These are phyloP conservation scores for Chalcosyrphus nemorum DNA, from an alignment of 2,888 invertebrate species.

Conservation along the genomic window DNA sequence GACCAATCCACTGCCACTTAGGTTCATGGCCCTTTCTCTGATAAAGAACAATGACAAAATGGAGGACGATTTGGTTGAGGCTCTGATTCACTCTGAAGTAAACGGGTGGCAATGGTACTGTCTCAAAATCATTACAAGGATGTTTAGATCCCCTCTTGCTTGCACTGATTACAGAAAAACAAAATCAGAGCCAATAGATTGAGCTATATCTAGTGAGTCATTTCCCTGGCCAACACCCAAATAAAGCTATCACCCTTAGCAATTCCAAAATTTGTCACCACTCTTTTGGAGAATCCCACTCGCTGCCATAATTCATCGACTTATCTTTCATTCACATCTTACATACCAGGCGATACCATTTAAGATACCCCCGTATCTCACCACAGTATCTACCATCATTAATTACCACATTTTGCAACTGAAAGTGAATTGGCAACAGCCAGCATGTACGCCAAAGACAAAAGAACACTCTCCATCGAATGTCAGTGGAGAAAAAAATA, in stretches of 20 bases:
- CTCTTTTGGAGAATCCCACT: neutral
- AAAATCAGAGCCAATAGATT: no score
- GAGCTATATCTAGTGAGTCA: neutral
- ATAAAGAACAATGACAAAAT: no score
- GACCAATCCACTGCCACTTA: no score
- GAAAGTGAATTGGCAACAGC: constrained; percentile 36
- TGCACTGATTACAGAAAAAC: no score
- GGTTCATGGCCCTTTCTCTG: no score
- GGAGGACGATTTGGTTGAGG: no score
- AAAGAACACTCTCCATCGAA: constrained; percentile 42
- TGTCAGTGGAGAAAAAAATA: neutral
- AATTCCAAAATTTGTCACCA: neutral
- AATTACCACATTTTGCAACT: constrained; percentile 31
- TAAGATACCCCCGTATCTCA: constrained; percentile 17
- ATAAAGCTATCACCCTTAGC: neutral
- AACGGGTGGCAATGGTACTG: no score
- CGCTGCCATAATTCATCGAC: constrained; percentile 9
- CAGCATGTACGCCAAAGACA: constrained; percentile 9
- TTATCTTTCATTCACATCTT: constrained; percentile 4
- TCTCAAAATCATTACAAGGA: no score
- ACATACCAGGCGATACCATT: neutral
- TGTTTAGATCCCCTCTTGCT: no score
- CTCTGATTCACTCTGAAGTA: no score
- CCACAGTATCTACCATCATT: constrained; percentile 11
- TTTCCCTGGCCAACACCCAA: neutral